phyloP scores from a whole-genome alignment of 64 coral and sea anemone genomes.

The Montipora cactus region DNA sequence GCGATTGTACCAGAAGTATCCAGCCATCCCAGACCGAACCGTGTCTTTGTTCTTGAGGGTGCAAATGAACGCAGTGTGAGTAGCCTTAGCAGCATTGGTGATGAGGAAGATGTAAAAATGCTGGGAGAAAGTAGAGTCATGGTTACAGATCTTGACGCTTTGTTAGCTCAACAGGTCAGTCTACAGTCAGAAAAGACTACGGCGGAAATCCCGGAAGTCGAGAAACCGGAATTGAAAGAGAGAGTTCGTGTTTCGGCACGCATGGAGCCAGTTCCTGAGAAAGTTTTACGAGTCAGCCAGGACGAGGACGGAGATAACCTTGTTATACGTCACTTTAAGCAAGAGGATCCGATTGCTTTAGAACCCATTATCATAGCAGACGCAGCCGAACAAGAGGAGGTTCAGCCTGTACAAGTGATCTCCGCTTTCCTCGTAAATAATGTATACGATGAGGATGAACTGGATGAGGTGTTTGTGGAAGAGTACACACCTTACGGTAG shows the following conservation, averaged over 20 bases:
- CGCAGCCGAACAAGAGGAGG: slow-evolving; percentile 9
- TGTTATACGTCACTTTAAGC: slow-evolving; percentile 46
- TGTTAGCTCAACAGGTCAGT: slow-evolving; percentile 50
- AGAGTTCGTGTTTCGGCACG: slow-evolving; percentile 57
- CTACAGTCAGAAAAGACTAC: slow-evolving; percentile 8
- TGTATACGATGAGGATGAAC: slow-evolving; percentile 76
- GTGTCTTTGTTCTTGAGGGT: neutral
- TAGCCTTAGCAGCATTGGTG: slow-evolving; percentile 31
- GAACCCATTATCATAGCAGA: slow-evolving; percentile 19
- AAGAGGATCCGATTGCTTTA: slow-evolving; percentile 32
- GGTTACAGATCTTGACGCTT: slow-evolving; percentile 57
- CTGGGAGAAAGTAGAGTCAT: slow-evolving; percentile 31
- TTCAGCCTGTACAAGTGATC: slow-evolving; percentile 8
- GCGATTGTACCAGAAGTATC: neutral
- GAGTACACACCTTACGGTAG: neutral
- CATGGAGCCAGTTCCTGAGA: slow-evolving; percentile 66
- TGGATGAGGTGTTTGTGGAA: slow-evolving; percentile 78
- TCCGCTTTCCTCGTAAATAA: slow-evolving; percentile 71
- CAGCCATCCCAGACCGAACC: neutral
- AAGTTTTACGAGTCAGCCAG: slow-evolving; percentile 46
- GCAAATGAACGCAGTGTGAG: slow-evolving; percentile 13
- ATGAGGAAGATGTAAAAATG: neutral
- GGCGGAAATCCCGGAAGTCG: slow-evolving; percentile 4
- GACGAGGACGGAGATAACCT: slow-evolving; percentile 39
- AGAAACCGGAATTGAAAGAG: slow-evolving; percentile 45